A percentile compares a stretch with the other conserved stretches of the same genome.
These are phyloP conservation scores for Melipona bicolor DNA, from an alignment of 2,888 invertebrate species.

Conservation along the genomic window DNA sequence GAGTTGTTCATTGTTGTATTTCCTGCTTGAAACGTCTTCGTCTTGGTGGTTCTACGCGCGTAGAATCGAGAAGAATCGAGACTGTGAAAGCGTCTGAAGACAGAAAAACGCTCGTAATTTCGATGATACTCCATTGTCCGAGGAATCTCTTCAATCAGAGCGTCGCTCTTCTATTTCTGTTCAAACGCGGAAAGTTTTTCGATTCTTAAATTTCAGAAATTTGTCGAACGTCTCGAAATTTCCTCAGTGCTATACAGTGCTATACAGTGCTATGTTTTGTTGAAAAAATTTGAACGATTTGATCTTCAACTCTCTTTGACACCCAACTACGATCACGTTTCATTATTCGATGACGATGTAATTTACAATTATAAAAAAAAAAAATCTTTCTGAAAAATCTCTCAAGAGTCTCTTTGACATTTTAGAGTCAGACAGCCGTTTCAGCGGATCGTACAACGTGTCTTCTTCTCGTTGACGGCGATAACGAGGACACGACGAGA, in stretches of 20 bases:
- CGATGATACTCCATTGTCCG: no score
- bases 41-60: neutral
- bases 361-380: neutral
- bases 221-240: no score
- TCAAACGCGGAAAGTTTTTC: no score
- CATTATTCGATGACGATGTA: neutral
- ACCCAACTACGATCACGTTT: neutral
- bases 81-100: neutral
- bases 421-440: neutral
- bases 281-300: neutral
- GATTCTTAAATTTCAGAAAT: no score
- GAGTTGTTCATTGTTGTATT: constrained; percentile 3
- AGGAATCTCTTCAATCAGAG: no score
- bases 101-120: no score
- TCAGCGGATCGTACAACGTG: neutral
- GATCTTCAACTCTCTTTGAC: no score
- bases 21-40: neutral
- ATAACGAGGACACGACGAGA: constrained; percentile 11
- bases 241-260: neutral
- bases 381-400: neutral
- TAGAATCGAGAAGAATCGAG: neutral
- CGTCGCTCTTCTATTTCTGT: no score
- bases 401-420: no score
- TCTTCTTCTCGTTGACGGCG: constrained; percentile 2
- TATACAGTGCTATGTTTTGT: neutral